These are phyloP conservation scores for Neodon shergylaensis DNA, from an alignment of 2,113 vertebrate genomes.

Conservation along the genomic window DNA sequence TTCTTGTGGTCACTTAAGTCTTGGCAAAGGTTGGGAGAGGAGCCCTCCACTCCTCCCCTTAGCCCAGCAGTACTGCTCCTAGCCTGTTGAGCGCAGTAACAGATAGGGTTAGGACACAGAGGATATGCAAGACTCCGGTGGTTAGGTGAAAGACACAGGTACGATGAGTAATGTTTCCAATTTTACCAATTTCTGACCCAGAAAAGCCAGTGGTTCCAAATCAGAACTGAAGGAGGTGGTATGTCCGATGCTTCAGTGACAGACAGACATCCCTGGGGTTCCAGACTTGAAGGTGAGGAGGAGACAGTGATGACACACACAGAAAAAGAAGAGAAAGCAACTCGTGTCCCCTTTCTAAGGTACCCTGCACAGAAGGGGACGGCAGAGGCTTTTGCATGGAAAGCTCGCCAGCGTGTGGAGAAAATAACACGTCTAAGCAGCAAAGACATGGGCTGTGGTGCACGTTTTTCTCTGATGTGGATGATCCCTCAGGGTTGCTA, in stretches of 20 bases:
- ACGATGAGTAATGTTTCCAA: not conserved
- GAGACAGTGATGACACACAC: not conserved
- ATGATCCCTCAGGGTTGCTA: no score
- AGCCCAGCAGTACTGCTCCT: not conserved
- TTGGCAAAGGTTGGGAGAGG: not conserved
- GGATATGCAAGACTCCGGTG: not conserved
- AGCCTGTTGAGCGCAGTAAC: no score
- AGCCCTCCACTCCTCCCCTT: not conserved
- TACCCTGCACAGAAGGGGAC: not conserved
- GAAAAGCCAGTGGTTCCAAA: not conserved
- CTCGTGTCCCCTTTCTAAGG: not conserved
- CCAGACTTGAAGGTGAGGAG: not conserved
- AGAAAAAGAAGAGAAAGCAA: not conserved
- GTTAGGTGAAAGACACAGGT: not conserved
- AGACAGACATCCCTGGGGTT: not conserved
- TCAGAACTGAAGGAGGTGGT: not conserved
- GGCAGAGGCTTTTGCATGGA: not conserved
- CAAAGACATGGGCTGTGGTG: not conserved
- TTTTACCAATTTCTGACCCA: not conserved
- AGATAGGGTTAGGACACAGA: not conserved
- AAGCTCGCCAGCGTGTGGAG: not conserved
- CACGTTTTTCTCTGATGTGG: not conserved
- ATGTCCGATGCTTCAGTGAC: not conserved
- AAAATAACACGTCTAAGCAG: no score
- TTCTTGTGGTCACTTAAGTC: not conserved